Evolutionary conservation across 1,140 invertebrate genomes (phyloP).

Genomic region (Brevipalpus yothersi): DNA sequence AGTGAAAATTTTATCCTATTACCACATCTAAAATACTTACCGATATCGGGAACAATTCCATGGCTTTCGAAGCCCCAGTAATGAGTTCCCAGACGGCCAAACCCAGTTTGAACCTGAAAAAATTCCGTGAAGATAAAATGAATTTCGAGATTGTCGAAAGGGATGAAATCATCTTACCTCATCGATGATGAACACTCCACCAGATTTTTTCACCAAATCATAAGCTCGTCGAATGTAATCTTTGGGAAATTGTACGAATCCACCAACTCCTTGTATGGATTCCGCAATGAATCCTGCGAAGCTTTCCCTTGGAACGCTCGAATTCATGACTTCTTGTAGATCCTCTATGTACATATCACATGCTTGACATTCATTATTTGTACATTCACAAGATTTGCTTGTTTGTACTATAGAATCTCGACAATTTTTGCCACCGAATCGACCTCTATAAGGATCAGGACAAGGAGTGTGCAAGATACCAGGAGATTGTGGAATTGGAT

Average conservation of each 20-base stretch:
- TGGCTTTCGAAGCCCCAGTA: slow-evolving; percentile 88
- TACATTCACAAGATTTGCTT: slow-evolving; percentile 37
- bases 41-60: slow-evolving; percentile 64
- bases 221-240: slow-evolving; percentile 58
- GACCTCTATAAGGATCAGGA: slow-evolving; percentile 64
- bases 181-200: slow-evolving; percentile 70
- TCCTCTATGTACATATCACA: slow-evolving; percentile 52
- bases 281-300: slow-evolving; percentile 77
- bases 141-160: neutral
- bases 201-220: slow-evolving; percentile 44
- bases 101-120: slow-evolving; percentile 71
- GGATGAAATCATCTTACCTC: slow-evolving; percentile 32
- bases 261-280: slow-evolving; percentile 47
- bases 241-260: slow-evolving; percentile 69
- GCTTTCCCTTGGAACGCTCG: slow-evolving; percentile 41
- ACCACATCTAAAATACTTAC: slow-evolving; percentile 11
- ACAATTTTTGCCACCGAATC: slow-evolving; percentile 64
- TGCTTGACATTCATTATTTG: slow-evolving; percentile 33
- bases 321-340: slow-evolving; percentile 46
- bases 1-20: neutral
- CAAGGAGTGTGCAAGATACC: slow-evolving; percentile 66
- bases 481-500: slow-evolving; percentile 35
- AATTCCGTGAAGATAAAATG: slow-evolving; percentile 1
- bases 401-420: slow-evolving; percentile 59
- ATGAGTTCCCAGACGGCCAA: slow-evolving; percentile 70